Base-by-base conservation (phyloP, 2,888 invertebrate species). In the Odiellus spinosus region DNA sequence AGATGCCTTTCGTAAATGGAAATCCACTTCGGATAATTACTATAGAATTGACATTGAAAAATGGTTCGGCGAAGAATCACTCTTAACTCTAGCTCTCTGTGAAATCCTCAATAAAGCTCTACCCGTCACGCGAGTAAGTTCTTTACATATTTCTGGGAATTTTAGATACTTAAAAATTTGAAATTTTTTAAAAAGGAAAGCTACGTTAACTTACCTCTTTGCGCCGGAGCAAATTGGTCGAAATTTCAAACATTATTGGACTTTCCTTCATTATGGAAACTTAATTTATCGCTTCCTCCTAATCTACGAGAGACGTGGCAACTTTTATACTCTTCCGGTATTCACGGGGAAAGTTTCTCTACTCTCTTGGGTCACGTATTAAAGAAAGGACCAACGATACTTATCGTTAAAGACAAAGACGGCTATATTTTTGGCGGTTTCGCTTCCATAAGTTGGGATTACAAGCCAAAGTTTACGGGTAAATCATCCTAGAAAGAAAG, bases 371-470 rank as follows among this genome's bases (percentile, higher is more conserved):
- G 58, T 33, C 53, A 53, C 33, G 58, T 64, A 19, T 14, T 55
- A 11, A 54, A 59, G 14, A 55, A 63, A 45, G 68, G 68, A 3
- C 67, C 68, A 1, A 84, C 83, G 0, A 67, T 93, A 1, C 66
- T 93, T 3, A 76, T 93, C 35, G 70, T 93, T 2, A 61, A 61
- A 51, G 85, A 88, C 61, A 76, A 75, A 52, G 74, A 76, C 53
- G 83, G 83, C 8, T 75, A 82, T 62, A 77, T 87, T 33, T 93
- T 93, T 70, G 93, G 91, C 1, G 90, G 86, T 11, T 93, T 80
- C 70, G 85, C 86, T 0, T 74, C 86, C 0, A 74, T 74, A 15
- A 73, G 78, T 45, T 90, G 88, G 88, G 63, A 71, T 1, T 61
- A 82, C 19, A 68, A 80, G 12, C 81, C 90, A 8, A 80, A 78